These are phyloP conservation scores for Engystomops pustulosus DNA, from an alignment of 2,113 vertebrate genomes.

Conservation along the genomic window DNA sequence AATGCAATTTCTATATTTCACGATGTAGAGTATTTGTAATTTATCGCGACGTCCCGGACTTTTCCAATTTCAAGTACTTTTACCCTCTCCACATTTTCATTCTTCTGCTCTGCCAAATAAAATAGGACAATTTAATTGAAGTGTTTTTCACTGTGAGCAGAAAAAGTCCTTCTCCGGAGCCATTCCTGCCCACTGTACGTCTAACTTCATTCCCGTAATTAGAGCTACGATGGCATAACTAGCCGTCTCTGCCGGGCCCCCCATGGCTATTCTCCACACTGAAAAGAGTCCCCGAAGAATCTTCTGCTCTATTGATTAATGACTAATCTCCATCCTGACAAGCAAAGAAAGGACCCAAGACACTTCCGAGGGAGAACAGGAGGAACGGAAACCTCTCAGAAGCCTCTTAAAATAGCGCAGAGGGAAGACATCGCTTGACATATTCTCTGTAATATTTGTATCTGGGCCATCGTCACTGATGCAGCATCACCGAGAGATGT, in stretches of 20 bases:
- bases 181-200: not conserved
- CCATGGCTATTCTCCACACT: slow-evolving; percentile 34
- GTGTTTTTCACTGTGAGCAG: not conserved
- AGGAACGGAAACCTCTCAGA: not conserved
- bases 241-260: not conserved
- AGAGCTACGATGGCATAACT: slow-evolving; percentile 25
- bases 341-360: slow-evolving; percentile 31
- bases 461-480: not conserved
- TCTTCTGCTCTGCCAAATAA: slow-evolving; percentile 15
- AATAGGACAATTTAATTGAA: not conserved
- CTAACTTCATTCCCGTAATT: slow-evolving; percentile 45
- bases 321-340: slow-evolving; percentile 53
- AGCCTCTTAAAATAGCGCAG: slow-evolving; percentile 47
- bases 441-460: not conserved
- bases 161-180: not conserved
- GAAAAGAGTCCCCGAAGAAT: slow-evolving; percentile 25
- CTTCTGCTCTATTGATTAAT: slow-evolving; percentile 56
- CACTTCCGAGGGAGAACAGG: not conserved
- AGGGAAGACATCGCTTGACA: not conserved
- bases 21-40: not conserved
- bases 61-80: not conserved
- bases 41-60: not conserved
- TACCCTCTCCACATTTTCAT: not conserved
- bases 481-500: not conserved
- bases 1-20: not conserved